These are phyloP conservation scores for Platynereis dumerilii DNA, from an alignment of 2,888 invertebrate species.

Conservation along the genomic window DNA sequence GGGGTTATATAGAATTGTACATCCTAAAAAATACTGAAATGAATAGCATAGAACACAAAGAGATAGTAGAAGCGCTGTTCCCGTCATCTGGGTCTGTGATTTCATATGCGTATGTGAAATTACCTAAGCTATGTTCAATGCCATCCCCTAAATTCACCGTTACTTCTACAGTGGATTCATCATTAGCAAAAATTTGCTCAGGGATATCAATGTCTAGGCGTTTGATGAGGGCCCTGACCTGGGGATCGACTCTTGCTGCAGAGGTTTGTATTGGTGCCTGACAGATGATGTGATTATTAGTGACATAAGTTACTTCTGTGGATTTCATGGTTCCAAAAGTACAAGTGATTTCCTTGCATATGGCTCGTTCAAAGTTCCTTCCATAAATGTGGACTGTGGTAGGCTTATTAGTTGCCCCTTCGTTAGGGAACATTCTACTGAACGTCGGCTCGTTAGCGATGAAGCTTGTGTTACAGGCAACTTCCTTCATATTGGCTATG, in stretches of 20 bases:
- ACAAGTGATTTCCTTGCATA: conserved; percentile 32
- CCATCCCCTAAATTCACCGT: conserved; percentile 21
- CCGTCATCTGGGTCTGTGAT: too few relatives aligned
- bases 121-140: not conserved
- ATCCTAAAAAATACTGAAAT: too few relatives aligned
- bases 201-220: not conserved
- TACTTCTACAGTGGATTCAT: conserved; percentile 11
- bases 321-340: conserved; percentile 27
- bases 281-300: conserved; percentile 33
- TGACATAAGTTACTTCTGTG: conserved; percentile 17
- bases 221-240: too few relatives aligned
- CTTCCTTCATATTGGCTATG: conserved; percentile 27
- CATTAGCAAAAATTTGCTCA: too few relatives aligned
- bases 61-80: too few relatives aligned
- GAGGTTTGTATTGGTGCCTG: conserved; percentile 18
- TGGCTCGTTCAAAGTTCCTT: conserved; percentile 33
- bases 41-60: too few relatives aligned
- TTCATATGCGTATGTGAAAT: conserved; percentile 19
- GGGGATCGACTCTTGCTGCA: too few relatives aligned
- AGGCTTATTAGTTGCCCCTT: conserved; percentile 23
- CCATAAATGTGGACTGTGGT: conserved; percentile 39
- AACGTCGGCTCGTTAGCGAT: conserved; percentile 3
- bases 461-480: conserved; percentile 29
- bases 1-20: too few relatives aligned
- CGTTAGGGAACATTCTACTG: conserved; percentile 30